phyloP scores from a whole-genome alignment of 1,140 invertebrate genomes.

The Delia radicum region DNA sequence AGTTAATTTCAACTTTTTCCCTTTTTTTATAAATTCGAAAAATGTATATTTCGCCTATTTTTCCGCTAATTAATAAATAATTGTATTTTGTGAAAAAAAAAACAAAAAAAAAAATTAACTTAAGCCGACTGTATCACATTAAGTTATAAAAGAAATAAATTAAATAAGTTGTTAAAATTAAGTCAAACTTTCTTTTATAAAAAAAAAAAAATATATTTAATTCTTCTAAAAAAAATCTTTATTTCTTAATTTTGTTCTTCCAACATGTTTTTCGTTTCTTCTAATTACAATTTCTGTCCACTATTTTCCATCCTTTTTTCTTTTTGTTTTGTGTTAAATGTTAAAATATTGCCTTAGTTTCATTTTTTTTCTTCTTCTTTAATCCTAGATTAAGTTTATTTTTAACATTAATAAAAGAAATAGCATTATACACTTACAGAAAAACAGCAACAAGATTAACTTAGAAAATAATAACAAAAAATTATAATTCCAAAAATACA shows the following conservation, averaged over 20 bases:
- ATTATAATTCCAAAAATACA: conserved; percentile 2
- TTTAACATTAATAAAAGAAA: neutral
- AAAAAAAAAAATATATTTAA: neutral
- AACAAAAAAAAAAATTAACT: neutral
- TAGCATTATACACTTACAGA: conserved; percentile 4
- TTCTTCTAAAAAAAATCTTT: neutral
- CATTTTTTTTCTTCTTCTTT: neutral
- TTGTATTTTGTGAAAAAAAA: neutral
- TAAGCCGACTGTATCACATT: neutral
- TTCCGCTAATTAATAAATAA: neutral
- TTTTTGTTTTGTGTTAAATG: neutral
- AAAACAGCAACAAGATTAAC: neutral
- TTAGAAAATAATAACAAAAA: conserved; percentile 2
- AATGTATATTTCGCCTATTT: neutral
- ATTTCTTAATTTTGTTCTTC: neutral
- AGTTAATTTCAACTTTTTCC: too few species aligned
- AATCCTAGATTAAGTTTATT: neutral
- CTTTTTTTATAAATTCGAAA: neutral
- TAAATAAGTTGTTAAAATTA: neutral
- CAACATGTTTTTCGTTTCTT: neutral
- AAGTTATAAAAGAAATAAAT: neutral
- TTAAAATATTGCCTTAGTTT: neutral
- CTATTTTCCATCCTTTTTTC: neutral
- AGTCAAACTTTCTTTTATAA: neutral
- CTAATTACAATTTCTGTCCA: neutral